Conservation (phyloP, 2,797 vertebrate species). For the Danio choprae region DNA sequence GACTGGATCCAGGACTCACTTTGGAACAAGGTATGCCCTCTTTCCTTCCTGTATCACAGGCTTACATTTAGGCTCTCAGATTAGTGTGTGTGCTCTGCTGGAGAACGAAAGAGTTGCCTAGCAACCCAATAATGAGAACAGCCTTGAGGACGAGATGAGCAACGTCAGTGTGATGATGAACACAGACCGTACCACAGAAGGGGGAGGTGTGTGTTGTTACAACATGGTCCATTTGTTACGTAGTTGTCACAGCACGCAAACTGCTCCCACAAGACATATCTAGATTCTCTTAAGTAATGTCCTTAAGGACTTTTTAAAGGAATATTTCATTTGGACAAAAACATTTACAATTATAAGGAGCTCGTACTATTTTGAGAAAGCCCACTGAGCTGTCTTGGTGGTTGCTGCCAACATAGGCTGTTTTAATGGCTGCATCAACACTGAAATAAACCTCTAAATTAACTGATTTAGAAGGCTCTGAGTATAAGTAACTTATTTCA, state of each 20-base stretch:
- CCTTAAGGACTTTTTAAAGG: slow-evolving; percentile 5
- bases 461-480: not conserved
- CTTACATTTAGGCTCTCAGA: slow-evolving; percentile 62
- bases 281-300: slow-evolving; percentile 18
- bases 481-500: not conserved
- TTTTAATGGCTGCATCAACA: slow-evolving; percentile 3
- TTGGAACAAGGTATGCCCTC: slow-evolving; percentile 82
- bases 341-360: not conserved
- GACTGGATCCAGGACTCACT: slow-evolving; percentile 80
- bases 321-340: slow-evolving; percentile 22
- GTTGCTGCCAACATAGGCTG: slow-evolving; percentile 1
- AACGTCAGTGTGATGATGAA: slow-evolving; percentile 64
- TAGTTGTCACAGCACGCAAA: slow-evolving; percentile 50
- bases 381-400: not conserved
- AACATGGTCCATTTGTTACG: slow-evolving; percentile 54
- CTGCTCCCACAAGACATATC: slow-evolving; percentile 33
- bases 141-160: slow-evolving; percentile 65
- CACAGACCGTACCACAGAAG: slow-evolving; percentile 53
- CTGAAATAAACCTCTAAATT: not conserved
- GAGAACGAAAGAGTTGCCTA: slow-evolving; percentile 70
- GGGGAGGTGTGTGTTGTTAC: slow-evolving; percentile 49
- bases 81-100: slow-evolving; percentile 62
- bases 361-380: slow-evolving; percentile 3
- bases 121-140: slow-evolving; percentile 71
- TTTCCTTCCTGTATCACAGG: slow-evolving; percentile 51